phyloP scores from a whole-genome alignment of 2,113 vertebrate genomes.

The Scatophagus argus region DNA sequence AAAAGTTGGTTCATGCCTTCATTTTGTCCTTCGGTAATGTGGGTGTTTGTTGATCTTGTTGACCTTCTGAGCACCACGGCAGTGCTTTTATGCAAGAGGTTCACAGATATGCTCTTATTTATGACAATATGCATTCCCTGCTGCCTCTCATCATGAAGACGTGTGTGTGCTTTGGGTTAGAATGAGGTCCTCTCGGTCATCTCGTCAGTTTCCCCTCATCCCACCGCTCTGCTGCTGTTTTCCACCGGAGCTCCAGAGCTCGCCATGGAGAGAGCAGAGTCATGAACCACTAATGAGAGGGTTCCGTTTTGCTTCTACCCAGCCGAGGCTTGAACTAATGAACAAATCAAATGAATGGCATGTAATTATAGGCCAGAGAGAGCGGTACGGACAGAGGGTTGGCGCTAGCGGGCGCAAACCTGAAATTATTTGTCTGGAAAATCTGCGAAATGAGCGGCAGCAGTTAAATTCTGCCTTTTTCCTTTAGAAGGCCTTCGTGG shows the following conservation, averaged over 20 bases:
- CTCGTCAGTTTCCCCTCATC: constrained; percentile 53
- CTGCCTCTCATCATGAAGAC: constrained; percentile 25
- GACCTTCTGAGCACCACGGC: constrained; percentile 4
- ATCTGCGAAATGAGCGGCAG: constrained; percentile 75
- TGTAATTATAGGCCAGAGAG: constrained; percentile 81
- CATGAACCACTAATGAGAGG: constrained; percentile 83
- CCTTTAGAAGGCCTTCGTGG: constrained; percentile 54
- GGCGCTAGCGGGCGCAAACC: constrained; percentile 80
- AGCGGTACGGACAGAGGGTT: constrained; percentile 73
- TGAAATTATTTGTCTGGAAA: constrained; percentile 83
- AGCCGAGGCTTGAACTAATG: constrained; percentile 81
- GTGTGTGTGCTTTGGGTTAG: constrained; percentile 55
- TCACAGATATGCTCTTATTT: constrained; percentile 1
- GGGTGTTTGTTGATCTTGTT: neutral
- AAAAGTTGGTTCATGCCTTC: neutral
- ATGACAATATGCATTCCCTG: constrained; percentile 7
- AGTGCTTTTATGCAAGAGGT: constrained; percentile 16
- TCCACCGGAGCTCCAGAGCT: constrained; percentile 57
- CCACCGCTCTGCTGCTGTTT: constrained; percentile 53
- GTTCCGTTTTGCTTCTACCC: constrained; percentile 76
- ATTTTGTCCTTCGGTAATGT: neutral
- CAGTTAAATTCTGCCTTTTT: constrained; percentile 65
- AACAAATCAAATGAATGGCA: constrained; percentile 83
- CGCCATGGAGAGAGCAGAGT: constrained; percentile 73
- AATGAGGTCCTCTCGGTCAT: constrained; percentile 65